Evolutionary conservation across 2,888 invertebrate species (phyloP).

Genomic region (Amphiduros pacificus): DNA sequence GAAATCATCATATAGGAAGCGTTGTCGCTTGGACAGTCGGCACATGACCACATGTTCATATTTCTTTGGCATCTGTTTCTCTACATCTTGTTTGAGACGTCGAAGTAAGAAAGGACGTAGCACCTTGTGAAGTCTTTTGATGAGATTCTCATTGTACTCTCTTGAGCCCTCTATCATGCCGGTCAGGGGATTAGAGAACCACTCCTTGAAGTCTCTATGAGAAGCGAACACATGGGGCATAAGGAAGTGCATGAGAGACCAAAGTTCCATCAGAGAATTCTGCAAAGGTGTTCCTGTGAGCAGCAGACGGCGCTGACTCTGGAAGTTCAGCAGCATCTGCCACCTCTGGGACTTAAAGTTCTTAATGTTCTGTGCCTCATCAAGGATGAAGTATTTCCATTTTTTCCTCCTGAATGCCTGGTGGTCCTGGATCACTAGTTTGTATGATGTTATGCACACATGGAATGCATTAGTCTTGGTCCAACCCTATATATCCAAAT

Average conservation of each 20-base stretch:
- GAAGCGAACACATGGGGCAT: constrained; percentile 87
- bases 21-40: constrained; percentile 86
- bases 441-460: constrained; percentile 95
- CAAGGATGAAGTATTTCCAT: constrained; percentile 97
- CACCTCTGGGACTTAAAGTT: constrained; percentile 99
- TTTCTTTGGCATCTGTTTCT: constrained; percentile 96
- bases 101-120: constrained; percentile 94
- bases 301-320: constrained; percentile 80
- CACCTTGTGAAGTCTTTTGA: constrained; percentile 86
- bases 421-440: constrained; percentile 97
- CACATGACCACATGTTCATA: constrained; percentile 59
- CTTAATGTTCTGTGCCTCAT: constrained; percentile 98
- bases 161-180: constrained; percentile 93
- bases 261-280: constrained; percentile 95
- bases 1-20: constrained; percentile 98
- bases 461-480: constrained; percentile 97
- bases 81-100: constrained; percentile 97
- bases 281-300: constrained; percentile 95
- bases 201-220: constrained; percentile 87
- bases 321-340: constrained; percentile 94
- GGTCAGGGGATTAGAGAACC: constrained; percentile 97
- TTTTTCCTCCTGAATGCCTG: constrained; percentile 94
- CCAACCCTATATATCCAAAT: too few relatives aligned
- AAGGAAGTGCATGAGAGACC: constrained; percentile 97
- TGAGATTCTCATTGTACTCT: constrained; percentile 87